Evolutionary conservation across 2,797 vertebrate species (phyloP).

Genomic region (Coranthus polyacanthus): DNA sequence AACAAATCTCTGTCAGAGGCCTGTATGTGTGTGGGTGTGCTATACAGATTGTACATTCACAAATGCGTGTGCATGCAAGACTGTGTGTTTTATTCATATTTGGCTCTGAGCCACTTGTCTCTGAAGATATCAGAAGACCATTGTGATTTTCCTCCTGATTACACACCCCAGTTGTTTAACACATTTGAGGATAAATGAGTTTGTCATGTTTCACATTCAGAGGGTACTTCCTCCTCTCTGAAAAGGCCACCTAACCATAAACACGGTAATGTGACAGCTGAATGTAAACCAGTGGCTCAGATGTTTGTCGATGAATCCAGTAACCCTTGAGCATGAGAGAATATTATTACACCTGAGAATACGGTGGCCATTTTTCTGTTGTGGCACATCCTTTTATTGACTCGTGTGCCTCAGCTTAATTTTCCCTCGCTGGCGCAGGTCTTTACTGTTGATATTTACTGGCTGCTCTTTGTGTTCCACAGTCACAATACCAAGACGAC

Average conservation of each 20-base stretch:
- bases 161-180: slow-evolving; percentile 66
- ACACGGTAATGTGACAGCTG: slow-evolving; percentile 41
- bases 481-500: slow-evolving; percentile 99
- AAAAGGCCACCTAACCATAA: slow-evolving; percentile 59
- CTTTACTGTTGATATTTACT: slow-evolving; percentile 34
- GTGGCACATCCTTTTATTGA: slow-evolving; percentile 11
- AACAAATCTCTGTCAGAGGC: slow-evolving; percentile 48
- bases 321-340: slow-evolving; percentile 15
- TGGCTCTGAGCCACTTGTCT: slow-evolving; percentile 68
- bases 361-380: neutral
- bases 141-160: slow-evolving; percentile 75
- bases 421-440: slow-evolving; percentile 23
- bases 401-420: neutral
- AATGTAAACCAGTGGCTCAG: slow-evolving; percentile 42
- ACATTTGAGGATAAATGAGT: slow-evolving; percentile 61
- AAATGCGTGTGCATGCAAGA: neutral
- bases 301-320: slow-evolving; percentile 36
- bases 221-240: slow-evolving; percentile 22
- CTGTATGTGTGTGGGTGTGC: neutral
- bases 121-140: slow-evolving; percentile 57
- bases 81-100: slow-evolving; percentile 56
- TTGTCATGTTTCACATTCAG: slow-evolving; percentile 65
- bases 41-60: neutral
- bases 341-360: slow-evolving; percentile 19
- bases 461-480: slow-evolving; percentile 63